Percentiles rank a stretch among this genome's conserved stretches.
These are phyloP conservation scores for Tachysurus fulvidraco DNA, from an alignment of 2,113 vertebrate genomes.

Conservation along the genomic window DNA sequence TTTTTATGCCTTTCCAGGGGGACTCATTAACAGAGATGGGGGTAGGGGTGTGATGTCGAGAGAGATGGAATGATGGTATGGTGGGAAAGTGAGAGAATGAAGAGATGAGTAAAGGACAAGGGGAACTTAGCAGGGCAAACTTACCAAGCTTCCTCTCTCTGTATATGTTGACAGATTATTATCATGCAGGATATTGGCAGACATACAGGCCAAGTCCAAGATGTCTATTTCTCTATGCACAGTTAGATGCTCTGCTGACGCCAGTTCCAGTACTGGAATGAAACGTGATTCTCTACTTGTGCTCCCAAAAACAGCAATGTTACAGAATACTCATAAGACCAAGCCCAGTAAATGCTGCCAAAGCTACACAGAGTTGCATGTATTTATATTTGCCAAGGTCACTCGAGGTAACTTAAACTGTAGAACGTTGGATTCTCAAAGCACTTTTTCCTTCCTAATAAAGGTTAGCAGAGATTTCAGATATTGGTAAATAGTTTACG, in stretches of 20 bases:
- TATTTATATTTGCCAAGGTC: conserved; percentile 41
- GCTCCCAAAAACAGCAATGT: conserved; percentile 52
- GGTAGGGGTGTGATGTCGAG: neutral
- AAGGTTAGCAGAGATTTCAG: conserved; percentile 12
- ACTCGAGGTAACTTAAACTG: conserved; percentile 43
- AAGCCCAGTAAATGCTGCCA: conserved; percentile 43
- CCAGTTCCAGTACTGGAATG: conserved; percentile 38
- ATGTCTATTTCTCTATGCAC: conserved; percentile 39
- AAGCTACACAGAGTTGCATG: conserved; percentile 42
- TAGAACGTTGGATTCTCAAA: conserved; percentile 2
- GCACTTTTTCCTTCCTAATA: conserved; percentile 18
- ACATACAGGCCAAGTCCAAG: conserved; percentile 44
- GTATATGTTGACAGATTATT: conserved; percentile 42
- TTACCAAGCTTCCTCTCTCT: conserved; percentile 4
- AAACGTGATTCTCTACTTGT: conserved; percentile 42
- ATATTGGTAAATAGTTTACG: neutral
- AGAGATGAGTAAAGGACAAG: conserved; percentile 9
- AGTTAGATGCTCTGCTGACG: conserved; percentile 40
- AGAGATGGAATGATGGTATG: conserved; percentile 33
- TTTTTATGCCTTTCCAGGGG: conserved; percentile 57
- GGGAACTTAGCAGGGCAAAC: conserved; percentile 16
- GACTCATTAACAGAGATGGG: conserved; percentile 52
- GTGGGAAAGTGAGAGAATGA: conserved; percentile 17
- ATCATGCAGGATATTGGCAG: conserved; percentile 42
- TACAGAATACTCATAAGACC: conserved; percentile 36